Percentiles rank a stretch among this genome's conserved stretches.
phyloP scores from a whole-genome alignment of 2,888 invertebrate genomes.

The Endomychus coccineus region DNA sequence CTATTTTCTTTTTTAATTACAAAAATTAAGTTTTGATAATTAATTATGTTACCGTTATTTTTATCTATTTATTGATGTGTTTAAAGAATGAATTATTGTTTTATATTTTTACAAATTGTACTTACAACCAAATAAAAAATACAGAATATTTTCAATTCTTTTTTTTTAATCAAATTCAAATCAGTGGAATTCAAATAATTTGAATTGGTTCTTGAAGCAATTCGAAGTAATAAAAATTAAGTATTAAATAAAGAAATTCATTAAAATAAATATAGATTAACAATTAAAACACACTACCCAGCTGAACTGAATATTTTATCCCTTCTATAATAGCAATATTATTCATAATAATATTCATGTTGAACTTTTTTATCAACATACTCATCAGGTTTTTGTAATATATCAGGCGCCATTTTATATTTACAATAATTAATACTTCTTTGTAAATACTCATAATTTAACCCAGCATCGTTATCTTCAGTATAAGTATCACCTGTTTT shows the following conservation, averaged over 20 bases:
- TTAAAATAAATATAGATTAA: neutral
- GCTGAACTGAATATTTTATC: neutral
- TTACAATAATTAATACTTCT: constrained; percentile 53
- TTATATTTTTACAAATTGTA: too few relatives aligned
- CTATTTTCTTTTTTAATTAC: too few relatives aligned
- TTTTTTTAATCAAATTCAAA: neutral
- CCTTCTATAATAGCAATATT: too few relatives aligned
- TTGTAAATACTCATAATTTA: constrained; percentile 59
- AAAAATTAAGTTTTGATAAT: too few relatives aligned
- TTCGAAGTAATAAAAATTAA: too few relatives aligned
- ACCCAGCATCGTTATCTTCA: constrained; percentile 55
- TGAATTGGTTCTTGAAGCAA: neutral
- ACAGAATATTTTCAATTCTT: too few relatives aligned
- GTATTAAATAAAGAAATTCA: neutral
- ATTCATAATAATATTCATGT: constrained; percentile 12
- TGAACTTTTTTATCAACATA: constrained; percentile 34
- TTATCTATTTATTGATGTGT: too few relatives aligned
- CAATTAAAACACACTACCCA: neutral
- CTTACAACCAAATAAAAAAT: too few relatives aligned
- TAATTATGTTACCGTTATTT: too few relatives aligned
- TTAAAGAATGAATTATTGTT: too few relatives aligned
- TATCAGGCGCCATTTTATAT: constrained; percentile 50
- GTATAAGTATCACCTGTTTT: constrained; percentile 42
- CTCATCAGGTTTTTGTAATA: constrained; percentile 53
- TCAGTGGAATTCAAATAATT: too few relatives aligned